Base-by-base conservation (phyloP, 2,797 vertebrate genomes). In the Yasuhikotakia modesta region DNA sequence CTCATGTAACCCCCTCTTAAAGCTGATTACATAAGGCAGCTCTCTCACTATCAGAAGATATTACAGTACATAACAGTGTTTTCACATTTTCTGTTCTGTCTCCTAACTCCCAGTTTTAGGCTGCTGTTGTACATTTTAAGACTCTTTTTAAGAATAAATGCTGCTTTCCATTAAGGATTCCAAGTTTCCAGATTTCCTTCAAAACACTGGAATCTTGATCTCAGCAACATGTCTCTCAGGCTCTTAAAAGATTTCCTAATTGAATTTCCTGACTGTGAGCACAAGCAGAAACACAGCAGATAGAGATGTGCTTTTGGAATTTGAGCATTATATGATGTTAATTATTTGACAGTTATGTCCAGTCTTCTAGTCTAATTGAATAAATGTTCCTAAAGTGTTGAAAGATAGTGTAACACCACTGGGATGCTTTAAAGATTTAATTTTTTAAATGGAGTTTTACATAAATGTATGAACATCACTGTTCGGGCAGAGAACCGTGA, bases 21-120 rank as follows among this genome's bases (percentile, higher is more conserved):
- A 67, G 52, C 61, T 16, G 66, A 14, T 75, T 79, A 71, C 24
- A 68, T 79, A 82, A 76, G 2, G 12, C 3, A 6, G 57, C 71
- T 66, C 64, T 68, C 30, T 24, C 70, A 27, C 63, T 45, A 48
- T 70, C 39, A 64, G 7, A 39, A 52, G 12, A n/a, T 48, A 45
- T 52, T 52, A 39, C 46, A 53, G 61, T 72, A 72, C 60, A 65
- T 45, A 2, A 16, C 19, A 55, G 10, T 17, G n/a, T 46, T 64
- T 19, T 12, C 12, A 61, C 22, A 43, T 46, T 64, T 70, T 1
- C 46, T 78, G 14, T 60, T 52, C 27, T 61, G 66, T 35, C 32
- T 46, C 22, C 55, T 21, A 57, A 57, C 57, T 30, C 5, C 1
- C 14, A 60, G 24, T 27, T 60, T 30, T 60, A 58, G 35, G 35